phyloP scores from a whole-genome alignment of 2,113 vertebrate genomes.

The Geococcyx californianus region DNA sequence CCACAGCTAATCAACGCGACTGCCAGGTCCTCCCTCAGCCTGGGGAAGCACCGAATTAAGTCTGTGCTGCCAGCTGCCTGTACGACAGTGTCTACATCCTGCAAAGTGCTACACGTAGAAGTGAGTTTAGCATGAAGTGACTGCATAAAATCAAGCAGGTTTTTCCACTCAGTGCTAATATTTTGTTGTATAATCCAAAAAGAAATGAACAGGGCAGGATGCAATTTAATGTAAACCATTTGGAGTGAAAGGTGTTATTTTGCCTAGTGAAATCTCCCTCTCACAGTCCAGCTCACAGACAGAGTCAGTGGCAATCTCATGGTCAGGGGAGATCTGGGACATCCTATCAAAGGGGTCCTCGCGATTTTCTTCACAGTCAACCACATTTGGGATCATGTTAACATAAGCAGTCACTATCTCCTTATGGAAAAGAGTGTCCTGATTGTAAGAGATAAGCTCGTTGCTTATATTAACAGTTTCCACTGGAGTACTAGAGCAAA shows the following conservation, averaged over 20 bases:
- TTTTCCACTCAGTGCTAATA: slow-evolving; percentile 13
- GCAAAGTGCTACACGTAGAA: neutral
- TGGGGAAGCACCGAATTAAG: neutral
- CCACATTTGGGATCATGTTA: slow-evolving; percentile 88
- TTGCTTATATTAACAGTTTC: slow-evolving; percentile 92
- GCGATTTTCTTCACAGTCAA: slow-evolving; percentile 77
- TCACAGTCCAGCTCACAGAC: slow-evolving; percentile 86
- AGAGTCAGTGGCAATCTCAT: slow-evolving; percentile 79
- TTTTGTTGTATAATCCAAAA: neutral
- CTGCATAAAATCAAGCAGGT: neutral
- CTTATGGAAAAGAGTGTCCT: slow-evolving; percentile 85
- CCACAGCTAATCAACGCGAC: neutral
- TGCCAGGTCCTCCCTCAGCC: neutral
- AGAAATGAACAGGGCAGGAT: neutral
- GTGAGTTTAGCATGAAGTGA: neutral
- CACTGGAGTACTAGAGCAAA: slow-evolving; percentile 83
- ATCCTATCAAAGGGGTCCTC: slow-evolving; percentile 82
- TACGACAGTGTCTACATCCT: neutral
- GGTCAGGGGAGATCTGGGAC: slow-evolving; percentile 80
- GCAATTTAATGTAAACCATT: slow-evolving; percentile 82
- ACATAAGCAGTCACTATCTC: slow-evolving; percentile 84
- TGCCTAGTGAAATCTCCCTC: slow-evolving; percentile 83
- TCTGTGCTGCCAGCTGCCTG: neutral
- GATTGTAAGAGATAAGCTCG: slow-evolving; percentile 90
- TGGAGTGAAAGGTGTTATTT: slow-evolving; percentile 84